Evolutionary conservation across 2,113 vertebrate genomes (phyloP).

Genomic region (Brienomyrus longianalis): DNA sequence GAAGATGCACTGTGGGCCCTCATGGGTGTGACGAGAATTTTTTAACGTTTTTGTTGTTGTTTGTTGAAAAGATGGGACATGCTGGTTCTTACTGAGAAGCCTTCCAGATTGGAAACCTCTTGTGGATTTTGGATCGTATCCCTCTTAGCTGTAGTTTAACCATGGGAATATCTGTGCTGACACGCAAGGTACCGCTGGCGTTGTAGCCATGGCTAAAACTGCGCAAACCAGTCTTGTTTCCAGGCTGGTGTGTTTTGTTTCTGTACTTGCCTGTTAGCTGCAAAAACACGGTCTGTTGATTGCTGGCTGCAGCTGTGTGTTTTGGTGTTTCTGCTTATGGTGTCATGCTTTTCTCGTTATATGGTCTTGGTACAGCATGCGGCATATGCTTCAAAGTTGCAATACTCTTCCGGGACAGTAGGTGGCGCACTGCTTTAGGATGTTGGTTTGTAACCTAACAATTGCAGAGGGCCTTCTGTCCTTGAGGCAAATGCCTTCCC

Average conservation of each 20-base stretch:
- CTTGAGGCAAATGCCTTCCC: neutral
- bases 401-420: neutral
- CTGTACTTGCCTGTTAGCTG: neutral
- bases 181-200: slow-evolving; percentile 40
- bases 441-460: neutral
- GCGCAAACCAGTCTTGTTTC: neutral
- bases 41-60: neutral
- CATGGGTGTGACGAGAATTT: neutral
- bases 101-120: neutral
- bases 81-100: neutral
- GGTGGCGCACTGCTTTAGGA: neutral
- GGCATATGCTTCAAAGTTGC: neutral
- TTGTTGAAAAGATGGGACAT: slow-evolving; percentile 28
- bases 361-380: neutral
- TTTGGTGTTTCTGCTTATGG: neutral
- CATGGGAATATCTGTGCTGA: slow-evolving; percentile 48
- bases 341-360: neutral
- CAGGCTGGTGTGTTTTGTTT: neutral
- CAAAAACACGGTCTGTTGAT: neutral
- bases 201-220: slow-evolving; percentile 33
- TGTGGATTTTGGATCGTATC: slow-evolving; percentile 51
- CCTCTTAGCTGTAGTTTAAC: slow-evolving; percentile 54
- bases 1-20: neutral
- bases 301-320: neutral
- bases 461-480: neutral